A percentile compares a stretch with the other conserved stretches of the same genome.
These are phyloP conservation scores for Drosophila varians DNA, from an alignment of 1,140 invertebrate genomes.

Conservation along the genomic window DNA sequence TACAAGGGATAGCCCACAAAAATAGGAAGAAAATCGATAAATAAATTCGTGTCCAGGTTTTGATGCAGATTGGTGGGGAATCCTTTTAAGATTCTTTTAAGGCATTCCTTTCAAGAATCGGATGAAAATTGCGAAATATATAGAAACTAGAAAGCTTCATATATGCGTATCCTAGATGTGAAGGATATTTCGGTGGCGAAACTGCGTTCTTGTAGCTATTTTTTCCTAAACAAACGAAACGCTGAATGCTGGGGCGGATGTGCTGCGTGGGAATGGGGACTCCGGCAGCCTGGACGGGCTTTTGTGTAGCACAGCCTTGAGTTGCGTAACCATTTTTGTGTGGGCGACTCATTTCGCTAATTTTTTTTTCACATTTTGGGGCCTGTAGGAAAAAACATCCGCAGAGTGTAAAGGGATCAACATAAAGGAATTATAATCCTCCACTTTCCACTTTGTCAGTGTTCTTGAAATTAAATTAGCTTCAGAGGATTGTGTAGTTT, in stretches of 20 bases:
- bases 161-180: too few relatives aligned
- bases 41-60: too few relatives aligned
- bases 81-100: too few relatives aligned
- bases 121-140: too few relatives aligned
- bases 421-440: not conserved
- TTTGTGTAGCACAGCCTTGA: constrained; percentile 10
- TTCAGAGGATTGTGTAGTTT: not conserved
- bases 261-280: constrained; percentile 2
- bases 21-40: too few relatives aligned
- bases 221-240: constrained; percentile 30
- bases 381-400: not conserved
- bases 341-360: not conserved
- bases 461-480: constrained; percentile 11
- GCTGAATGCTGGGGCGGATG: constrained; percentile 10
- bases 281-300: not conserved
- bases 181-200: not conserved
- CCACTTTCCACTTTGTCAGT: constrained; percentile 1
- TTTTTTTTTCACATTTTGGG: constrained; percentile 2
- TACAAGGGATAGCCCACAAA: too few relatives aligned
- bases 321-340: constrained; percentile 27
- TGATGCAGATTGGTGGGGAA: too few relatives aligned
- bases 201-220: constrained; percentile 17
- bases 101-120: too few relatives aligned
- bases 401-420: not conserved
- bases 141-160: too few relatives aligned